These are phyloP conservation scores for Habropoda laboriosa DNA, from an alignment of 1,140 invertebrate species.

Conservation along the genomic window DNA sequence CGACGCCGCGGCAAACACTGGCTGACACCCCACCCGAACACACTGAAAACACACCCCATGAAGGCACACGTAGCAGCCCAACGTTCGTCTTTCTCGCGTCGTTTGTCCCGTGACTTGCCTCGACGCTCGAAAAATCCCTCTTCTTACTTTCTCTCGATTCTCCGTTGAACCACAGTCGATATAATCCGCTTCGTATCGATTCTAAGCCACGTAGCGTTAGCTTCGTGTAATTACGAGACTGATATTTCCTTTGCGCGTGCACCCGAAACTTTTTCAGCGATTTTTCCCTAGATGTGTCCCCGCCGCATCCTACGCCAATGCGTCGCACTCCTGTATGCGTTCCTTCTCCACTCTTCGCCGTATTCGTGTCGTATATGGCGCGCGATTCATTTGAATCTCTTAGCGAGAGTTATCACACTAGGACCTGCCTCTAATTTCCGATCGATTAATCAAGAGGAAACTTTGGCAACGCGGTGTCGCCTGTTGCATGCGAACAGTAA, in stretches of 20 bases:
- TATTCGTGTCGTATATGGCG: background rate
- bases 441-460: constrained; percentile 78
- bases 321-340: background rate
- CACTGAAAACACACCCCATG: constrained; percentile 26
- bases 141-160: constrained; percentile 30
- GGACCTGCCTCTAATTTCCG: constrained; percentile 65
- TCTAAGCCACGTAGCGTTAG: constrained; percentile 21
- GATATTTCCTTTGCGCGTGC: constrained; percentile 42
- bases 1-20: constrained; percentile 24
- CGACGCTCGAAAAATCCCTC: constrained; percentile 15
- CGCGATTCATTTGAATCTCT: constrained; percentile 40
- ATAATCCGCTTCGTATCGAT: constrained; percentile 48
- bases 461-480: constrained; percentile 76
- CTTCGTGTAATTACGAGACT: constrained; percentile 54
- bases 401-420: constrained; percentile 21
- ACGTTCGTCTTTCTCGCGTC: background rate
- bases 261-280: constrained; percentile 28
- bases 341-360: background rate
- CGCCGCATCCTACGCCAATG: background rate
- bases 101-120: background rate
- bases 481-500: constrained; percentile 75
- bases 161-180: constrained; percentile 20
- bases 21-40: constrained; percentile 46
- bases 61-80: background rate
- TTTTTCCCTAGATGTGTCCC: constrained; percentile 30